Evolutionary conservation across 2,797 vertebrate species (phyloP), one percentile per base, ranked within the genome.

Genomic region (Cuniculus paca): DNA sequence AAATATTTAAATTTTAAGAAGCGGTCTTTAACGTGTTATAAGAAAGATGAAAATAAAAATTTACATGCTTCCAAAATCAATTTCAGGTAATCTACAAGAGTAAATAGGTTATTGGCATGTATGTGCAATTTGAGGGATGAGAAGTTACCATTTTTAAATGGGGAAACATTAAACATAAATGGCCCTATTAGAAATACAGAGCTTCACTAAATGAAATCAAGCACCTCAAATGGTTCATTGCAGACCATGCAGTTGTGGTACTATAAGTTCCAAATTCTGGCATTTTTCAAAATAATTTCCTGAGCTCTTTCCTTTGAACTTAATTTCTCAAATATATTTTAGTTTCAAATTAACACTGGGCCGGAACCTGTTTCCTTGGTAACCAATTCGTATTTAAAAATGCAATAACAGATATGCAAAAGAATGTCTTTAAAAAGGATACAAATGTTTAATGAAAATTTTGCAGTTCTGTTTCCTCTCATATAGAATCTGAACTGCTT

Each of bases 321-420:
- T 97, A 99, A 98, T 98, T 99, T 98, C 98, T 98, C 95, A 98
- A 99, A 99, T 99, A 98, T 98, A 98, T 98, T 99, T 98, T 98
- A 98, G 98, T 99, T 99, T 99, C 98, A 98, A 99, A 99, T 99
- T 99, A 99, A 99, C 98, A 99, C 98, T 99, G 99, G 99, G 99
- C 99, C 99, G 99, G 99, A 99, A 99, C 98, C 99, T 99, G 99
- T 99, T 99, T 99, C 99, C 99, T 98, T 99, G 99, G 99, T 99
- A 99, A 99, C 99, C 97, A 98, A 99, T 99, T 99, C 99, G 98
- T 98, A 98, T 99, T 98, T 98, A 97, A 98, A 98, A 98, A 97
- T 98, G 98, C 98, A 98, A 54, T 96, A 97, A 97, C 94, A 97
- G 96, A 98, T 97, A 98, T 94, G 97, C 97, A 98, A 97, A 98